Conservation (phyloP, 2,888 invertebrate genomes). For the Pinctada fucata region DNA sequence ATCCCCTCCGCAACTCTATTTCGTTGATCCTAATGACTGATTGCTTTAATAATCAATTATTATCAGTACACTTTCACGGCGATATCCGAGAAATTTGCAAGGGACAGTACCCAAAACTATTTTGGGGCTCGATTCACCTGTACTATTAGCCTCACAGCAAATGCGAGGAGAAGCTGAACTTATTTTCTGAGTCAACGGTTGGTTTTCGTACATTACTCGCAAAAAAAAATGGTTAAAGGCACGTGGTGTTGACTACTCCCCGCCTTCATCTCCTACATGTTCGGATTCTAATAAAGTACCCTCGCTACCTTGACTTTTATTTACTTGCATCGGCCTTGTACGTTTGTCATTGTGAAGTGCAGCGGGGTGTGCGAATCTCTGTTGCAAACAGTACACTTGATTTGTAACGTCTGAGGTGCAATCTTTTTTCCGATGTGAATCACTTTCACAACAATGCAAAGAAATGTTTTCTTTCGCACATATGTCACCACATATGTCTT, state of each 20-base stretch:
- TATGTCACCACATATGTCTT: constrained; percentile 11
- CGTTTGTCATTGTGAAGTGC: background rate
- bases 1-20: background rate
- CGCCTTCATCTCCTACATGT: background rate
- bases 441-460: constrained; percentile 20
- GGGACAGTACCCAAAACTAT: constrained; percentile 13
- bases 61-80: background rate
- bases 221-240: background rate
- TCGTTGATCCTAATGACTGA: constrained; percentile 1
- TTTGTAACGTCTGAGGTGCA: background rate
- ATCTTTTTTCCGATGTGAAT: constrained; percentile 3
- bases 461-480: constrained; percentile 17
- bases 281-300: background rate
- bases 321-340: background rate
- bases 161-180: background rate
- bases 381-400: constrained; percentile 15
- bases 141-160: background rate
- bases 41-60: constrained; percentile 29
- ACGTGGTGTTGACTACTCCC: background rate
- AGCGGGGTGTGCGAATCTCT: background rate
- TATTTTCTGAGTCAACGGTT: background rate
- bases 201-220: background rate
- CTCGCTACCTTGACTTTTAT: background rate
- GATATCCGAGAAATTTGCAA: background rate
- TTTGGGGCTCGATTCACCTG: constrained; percentile 29